phyloP scores from a whole-genome alignment of 2,888 invertebrate genomes.

The Synanthedon myopaeformis region DNA sequence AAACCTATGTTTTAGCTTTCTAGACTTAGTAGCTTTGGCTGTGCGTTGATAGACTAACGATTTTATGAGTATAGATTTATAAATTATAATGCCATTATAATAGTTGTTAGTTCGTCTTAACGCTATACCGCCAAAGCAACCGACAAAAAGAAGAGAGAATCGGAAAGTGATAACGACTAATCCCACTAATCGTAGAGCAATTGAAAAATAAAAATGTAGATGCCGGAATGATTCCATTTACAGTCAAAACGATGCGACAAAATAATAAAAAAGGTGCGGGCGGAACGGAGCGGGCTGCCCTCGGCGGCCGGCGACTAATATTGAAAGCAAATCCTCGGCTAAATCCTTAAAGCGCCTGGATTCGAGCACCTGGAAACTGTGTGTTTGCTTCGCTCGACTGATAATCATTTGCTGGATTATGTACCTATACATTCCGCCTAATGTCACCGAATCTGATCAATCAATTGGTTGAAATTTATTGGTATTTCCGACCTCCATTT shows the following conservation, averaged over 20 bases:
- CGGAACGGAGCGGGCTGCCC: conserved; percentile 53
- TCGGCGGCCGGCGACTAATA: conserved; percentile 64
- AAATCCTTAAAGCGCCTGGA: conserved; percentile 70
- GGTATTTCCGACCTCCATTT: conserved; percentile 23
- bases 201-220: conserved; percentile 73
- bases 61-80: too few relatives aligned
- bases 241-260: conserved; percentile 70
- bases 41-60: too few relatives aligned
- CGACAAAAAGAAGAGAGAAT: conserved; percentile 64
- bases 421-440: conserved; percentile 55
- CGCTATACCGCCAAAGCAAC: conserved; percentile 50
- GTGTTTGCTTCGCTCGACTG: conserved; percentile 44
- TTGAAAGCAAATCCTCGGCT: conserved; percentile 71
- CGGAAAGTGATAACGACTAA: conserved; percentile 66
- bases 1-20: too few relatives aligned
- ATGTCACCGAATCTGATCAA: conserved; percentile 50
- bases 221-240: conserved; percentile 69
- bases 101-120: conserved; percentile 13
- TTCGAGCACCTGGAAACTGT: conserved; percentile 67
- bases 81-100: conserved; percentile 27
- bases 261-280: conserved; percentile 66
- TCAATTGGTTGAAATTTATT: conserved; percentile 44
- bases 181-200: conserved; percentile 70
- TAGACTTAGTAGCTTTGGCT: too few relatives aligned
- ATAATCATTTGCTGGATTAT: conserved; percentile 66